Evolutionary conservation across 1,140 invertebrate genomes (phyloP).

Genomic region (Steinernema khuongi): DNA sequence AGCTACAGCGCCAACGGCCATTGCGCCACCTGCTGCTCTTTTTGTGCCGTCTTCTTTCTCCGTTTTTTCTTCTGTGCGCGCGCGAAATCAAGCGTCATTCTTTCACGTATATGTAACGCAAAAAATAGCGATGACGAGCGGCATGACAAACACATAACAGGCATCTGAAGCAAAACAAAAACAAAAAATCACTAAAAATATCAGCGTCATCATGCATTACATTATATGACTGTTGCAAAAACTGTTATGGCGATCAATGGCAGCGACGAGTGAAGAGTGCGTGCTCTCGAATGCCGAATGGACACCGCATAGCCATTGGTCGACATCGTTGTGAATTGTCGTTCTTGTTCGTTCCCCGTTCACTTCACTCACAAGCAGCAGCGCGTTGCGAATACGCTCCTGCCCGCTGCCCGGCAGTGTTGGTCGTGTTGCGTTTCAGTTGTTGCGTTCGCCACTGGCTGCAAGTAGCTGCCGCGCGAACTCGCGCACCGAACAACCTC

Average conservation of each 20-base stretch:
- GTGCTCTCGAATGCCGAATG: too few species aligned
- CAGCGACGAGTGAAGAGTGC: background rate
- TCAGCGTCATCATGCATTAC: background rate
- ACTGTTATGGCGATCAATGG: background rate
- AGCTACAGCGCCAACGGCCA: background rate
- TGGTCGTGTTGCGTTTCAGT: conserved; percentile 3
- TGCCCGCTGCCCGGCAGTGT: background rate
- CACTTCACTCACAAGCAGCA: too few species aligned
- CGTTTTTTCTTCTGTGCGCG: conserved; percentile 40
- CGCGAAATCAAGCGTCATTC: too few species aligned
- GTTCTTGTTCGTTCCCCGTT: too few species aligned
- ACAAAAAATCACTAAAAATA: too few species aligned
- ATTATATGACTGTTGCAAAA: conserved; percentile 2
- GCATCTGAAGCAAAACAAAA: too few species aligned
- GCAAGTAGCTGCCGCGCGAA: background rate
- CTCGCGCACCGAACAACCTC: background rate
- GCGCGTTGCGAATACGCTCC: background rate
- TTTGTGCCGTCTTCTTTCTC: conserved; percentile 47
- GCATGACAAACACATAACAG: background rate
- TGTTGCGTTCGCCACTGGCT: background rate
- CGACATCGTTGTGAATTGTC: background rate
- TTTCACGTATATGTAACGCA: too few species aligned
- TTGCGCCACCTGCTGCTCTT: background rate
- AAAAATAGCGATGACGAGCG: too few species aligned
- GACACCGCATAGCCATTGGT: background rate